Percentiles rank a stretch among this genome's conserved stretches.
Evolutionary conservation across 2,113 vertebrate genomes (phyloP).

Genomic region (Myanophis thanlyinensis): DNA sequence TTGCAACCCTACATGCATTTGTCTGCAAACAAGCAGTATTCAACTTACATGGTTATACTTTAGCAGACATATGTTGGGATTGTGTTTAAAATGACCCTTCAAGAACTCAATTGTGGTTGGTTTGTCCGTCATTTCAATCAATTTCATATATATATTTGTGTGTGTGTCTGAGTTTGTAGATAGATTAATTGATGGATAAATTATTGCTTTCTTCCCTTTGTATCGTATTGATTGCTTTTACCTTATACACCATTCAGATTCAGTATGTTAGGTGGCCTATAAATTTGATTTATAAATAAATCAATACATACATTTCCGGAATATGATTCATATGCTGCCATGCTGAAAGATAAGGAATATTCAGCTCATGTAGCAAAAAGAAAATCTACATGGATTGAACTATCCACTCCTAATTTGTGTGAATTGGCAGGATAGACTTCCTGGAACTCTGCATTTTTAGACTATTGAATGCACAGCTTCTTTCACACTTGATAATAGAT

Average conservation of each 20-base stretch:
- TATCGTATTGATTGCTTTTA: not conserved
- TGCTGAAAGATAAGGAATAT: not conserved
- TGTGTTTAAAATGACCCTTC: not conserved
- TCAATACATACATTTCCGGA: not conserved
- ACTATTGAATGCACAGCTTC: not conserved
- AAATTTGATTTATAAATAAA: not conserved
- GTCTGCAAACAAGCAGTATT: not conserved
- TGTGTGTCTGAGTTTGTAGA: not conserved
- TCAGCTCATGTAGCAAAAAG: not conserved
- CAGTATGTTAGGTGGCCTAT: not conserved
- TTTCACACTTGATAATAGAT: slow-evolving; percentile 15
- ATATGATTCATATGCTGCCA: not conserved
- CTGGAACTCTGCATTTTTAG: not conserved
- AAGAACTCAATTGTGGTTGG: not conserved
- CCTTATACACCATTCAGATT: not conserved
- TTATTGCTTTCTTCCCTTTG: not conserved
- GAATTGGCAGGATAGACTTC: not conserved
- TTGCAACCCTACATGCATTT: not conserved
- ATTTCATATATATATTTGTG: not conserved
- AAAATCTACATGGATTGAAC: not conserved
- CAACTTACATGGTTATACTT: not conserved
- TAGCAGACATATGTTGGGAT: not conserved
- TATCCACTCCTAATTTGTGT: not conserved
- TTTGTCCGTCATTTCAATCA: not conserved
- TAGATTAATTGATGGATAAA: not conserved